These are phyloP conservation scores for Alosa alosa DNA, from an alignment of 2,113 vertebrate genomes.

Conservation along the genomic window DNA sequence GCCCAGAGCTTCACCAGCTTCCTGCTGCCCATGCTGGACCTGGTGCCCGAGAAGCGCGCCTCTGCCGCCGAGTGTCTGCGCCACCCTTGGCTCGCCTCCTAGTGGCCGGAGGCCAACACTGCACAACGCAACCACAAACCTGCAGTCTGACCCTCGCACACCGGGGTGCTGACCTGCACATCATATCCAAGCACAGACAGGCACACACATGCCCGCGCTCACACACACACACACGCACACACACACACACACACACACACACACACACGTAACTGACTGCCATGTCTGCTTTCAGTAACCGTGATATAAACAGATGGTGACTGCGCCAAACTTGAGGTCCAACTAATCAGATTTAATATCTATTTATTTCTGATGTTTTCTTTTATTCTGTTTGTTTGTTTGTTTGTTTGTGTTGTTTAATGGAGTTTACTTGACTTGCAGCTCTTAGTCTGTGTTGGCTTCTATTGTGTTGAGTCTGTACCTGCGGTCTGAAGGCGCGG, in stretches of 20 bases:
- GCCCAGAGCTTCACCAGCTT: conserved; percentile 90
- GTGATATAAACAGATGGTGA: conserved; percentile 37
- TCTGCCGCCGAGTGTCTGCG: conserved; percentile 91
- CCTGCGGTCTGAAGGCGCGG: background rate
- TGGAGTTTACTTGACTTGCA: conserved; percentile 43
- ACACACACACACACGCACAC: background rate
- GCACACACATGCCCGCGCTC: conserved; percentile 12
- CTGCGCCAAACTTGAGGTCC: conserved; percentile 39
- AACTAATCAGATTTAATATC: conserved; percentile 32
- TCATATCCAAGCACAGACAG: background rate
- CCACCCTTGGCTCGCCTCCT: conserved; percentile 87
- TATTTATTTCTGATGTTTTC: conserved; percentile 47
- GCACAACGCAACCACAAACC: background rate
- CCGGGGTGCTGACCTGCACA: background rate
- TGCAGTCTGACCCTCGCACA: background rate
- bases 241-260: background rate
- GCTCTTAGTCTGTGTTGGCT: conserved; percentile 9
- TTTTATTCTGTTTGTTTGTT: background rate
- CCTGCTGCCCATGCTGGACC: conserved; percentile 94
- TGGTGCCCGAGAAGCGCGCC: conserved; percentile 89
- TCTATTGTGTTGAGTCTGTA: background rate
- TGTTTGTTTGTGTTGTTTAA: conserved; percentile 31
- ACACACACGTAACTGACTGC: conserved; percentile 34
- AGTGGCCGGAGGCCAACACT: conserved; percentile 49
- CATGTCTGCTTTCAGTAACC: conserved; percentile 29